Evolutionary conservation across 2,797 vertebrate genomes (phyloP), one percentile per base, ranked within the genome.

Genomic region (Scolopax rusticola): DNA sequence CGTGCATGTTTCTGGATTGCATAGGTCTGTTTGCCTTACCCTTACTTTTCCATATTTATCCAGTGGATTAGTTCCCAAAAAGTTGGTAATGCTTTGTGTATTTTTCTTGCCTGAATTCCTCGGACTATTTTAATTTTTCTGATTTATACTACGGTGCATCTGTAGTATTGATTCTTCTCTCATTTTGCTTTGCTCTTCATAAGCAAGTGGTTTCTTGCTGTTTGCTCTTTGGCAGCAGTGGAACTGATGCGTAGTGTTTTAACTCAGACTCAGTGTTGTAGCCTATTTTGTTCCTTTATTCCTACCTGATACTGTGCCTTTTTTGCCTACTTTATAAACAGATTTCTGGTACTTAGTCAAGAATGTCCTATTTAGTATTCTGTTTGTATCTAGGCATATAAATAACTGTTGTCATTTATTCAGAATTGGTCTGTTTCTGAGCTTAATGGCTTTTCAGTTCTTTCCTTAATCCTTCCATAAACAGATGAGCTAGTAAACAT

Each of bases 381-480:
- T 94, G 8, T 92, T 53, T 95, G 48, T 92, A 61, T 75, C 67
- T 84, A 5, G 87, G 60, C 50, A 48, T 97, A 95, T 89, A 87
- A 95, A 73, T 90, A 90, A 94, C 60, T 78, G 50, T 71, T 83
- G 60, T 69, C 89, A 77, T 75, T 95, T 88, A 74, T 71, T 95
- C 56, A 85, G 24, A 92, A 93, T 84, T 90, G 74, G 47, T 92
- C 84, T 91, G 61, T 7, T 89, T 90, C 92, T 93, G 71, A 89
- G 86, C 67, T 87, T 64, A 78, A 61, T 65, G 43, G 65, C 60
- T 93, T 95, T 87, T 77, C 56, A 90, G 45, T 84, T 93, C 60
- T 95, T 76, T 81, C 51, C 45, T 56, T 86, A 67, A 74, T 92
- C 21, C 40, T 93, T 77, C 74, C 15, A 11, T 78, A 93, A 92